These are phyloP conservation scores for Bhutanitis thaidina DNA, from an alignment of 2,888 invertebrate species.

Conservation along the genomic window DNA sequence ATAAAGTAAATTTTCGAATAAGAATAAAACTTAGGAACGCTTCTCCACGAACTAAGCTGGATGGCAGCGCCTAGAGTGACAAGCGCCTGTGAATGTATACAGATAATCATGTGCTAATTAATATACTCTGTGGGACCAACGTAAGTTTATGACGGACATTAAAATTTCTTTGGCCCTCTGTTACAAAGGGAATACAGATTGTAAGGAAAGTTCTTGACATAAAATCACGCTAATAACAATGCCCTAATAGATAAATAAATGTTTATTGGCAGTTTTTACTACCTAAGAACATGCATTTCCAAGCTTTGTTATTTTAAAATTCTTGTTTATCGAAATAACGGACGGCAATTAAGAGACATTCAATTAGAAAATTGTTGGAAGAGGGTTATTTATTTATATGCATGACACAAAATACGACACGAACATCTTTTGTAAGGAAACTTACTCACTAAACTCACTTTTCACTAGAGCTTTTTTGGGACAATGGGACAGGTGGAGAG, in stretches of 20 bases:
- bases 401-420: no score
- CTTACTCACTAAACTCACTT: no score
- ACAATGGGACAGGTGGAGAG: no score
- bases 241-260: not conserved
- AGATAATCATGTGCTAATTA: slow-evolving; percentile 24
- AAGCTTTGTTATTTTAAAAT: no score
- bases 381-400: no score
- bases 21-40: not conserved
- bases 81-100: slow-evolving; percentile 6
- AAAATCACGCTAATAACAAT: not conserved
- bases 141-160: slow-evolving; percentile 5
- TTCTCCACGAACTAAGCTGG: not conserved
- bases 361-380: no score
- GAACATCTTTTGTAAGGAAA: no score
- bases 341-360: no score
- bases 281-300: no score
- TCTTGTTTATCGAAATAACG: no score
- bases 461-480: no score
- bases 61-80: slow-evolving; percentile 1
- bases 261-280: no score
- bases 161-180: not conserved
- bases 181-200: not conserved
- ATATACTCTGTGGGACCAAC: slow-evolving; percentile 19
- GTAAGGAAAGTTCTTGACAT: not conserved
- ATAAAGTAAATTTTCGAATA: slow-evolving; percentile 8